Conservation (phyloP, 37 sponge, comb jelly and placozoan species). For the Ephydatia muelleri region DNA sequence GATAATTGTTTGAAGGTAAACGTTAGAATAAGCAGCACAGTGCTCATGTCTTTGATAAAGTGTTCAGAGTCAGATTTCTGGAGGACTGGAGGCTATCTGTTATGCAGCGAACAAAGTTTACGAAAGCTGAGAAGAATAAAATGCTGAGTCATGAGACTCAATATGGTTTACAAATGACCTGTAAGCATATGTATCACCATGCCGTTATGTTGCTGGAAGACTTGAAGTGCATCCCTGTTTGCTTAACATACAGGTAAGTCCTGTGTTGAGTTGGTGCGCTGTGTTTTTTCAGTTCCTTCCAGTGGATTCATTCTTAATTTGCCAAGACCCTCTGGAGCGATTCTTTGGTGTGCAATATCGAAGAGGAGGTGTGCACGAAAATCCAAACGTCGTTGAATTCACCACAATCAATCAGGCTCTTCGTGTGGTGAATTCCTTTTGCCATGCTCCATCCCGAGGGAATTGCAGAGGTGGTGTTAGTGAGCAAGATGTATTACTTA, state of each 20-base stretch:
- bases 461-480: too few species aligned
- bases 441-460: too few species aligned
- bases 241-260: slow-evolving; percentile 6
- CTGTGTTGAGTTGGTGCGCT: slow-evolving; percentile 15
- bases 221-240: too few species aligned
- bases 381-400: too few species aligned
- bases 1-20: neutral
- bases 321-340: slow-evolving; percentile 9
- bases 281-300: slow-evolving; percentile 2
- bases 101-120: neutral
- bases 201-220: too few species aligned
- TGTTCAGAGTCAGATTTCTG: slow-evolving; percentile 11
- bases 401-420: too few species aligned
- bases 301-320: slow-evolving; percentile 5
- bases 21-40: neutral
- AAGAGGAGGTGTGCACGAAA: too few species aligned
- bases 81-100: slow-evolving; percentile 23
- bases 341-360: too few species aligned
- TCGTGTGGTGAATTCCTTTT: too few species aligned
- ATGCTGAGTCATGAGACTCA: too few species aligned
- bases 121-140: too few species aligned
- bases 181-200: neutral
- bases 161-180: neutral
- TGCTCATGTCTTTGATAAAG: neutral
- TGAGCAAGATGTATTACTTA: too few species aligned